Conservation (phyloP, 2,797 vertebrate species). For the Crenichthys baileyi region DNA sequence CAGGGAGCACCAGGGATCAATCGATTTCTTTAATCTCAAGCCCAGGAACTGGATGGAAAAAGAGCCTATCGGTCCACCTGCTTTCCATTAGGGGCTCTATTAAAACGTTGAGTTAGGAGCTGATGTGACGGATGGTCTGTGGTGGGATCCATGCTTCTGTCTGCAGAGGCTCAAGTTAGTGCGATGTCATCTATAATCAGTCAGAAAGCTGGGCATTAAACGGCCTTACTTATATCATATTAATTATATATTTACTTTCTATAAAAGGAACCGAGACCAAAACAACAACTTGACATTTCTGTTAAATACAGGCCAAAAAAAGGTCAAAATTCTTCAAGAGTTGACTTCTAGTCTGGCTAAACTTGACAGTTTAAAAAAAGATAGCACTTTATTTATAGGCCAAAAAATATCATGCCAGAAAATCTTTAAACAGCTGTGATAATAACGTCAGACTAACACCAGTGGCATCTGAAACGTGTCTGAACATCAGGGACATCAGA, state of each 20-base stretch:
- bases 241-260: not conserved
- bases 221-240: no score
- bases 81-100: conserved; percentile 63
- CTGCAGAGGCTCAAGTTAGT: conserved; percentile 34
- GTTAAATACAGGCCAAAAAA: not conserved
- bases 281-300: not conserved
- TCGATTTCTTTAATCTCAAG: conserved; percentile 59
- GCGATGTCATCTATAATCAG: conserved; percentile 13
- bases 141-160: conserved; percentile 45
- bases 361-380: no score
- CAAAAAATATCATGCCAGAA: not conserved
- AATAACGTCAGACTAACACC: not conserved
- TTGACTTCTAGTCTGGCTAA: no score
- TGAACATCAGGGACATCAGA: no score
- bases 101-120: conserved; percentile 46
- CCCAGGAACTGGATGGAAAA: conserved; percentile 29
- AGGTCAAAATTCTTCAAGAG: no score
- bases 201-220: not conserved
- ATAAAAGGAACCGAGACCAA: not conserved
- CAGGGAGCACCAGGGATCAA: conserved; percentile 45
- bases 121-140: conserved; percentile 57
- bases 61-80: conserved; percentile 45
- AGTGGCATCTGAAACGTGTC: not conserved
- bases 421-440: not conserved
- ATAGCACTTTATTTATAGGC: no score